Evolutionary conservation across 2,113 vertebrate genomes (phyloP).

Genomic region (Oreocharis arfaki): DNA sequence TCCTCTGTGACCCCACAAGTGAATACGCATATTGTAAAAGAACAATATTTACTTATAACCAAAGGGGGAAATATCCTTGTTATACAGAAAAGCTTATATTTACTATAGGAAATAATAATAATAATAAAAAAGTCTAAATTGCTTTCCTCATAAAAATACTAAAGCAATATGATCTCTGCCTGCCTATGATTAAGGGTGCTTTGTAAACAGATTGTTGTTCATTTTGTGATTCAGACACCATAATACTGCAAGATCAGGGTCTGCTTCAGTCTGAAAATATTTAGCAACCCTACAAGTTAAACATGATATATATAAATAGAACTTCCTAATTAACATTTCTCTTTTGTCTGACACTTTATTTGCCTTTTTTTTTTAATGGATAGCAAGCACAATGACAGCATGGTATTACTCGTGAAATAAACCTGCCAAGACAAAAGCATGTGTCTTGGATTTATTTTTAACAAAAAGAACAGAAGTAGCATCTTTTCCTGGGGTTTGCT

Average conservation of each 20-base stretch:
- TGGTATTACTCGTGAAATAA: constrained; percentile 21
- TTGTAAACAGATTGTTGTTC: constrained; percentile 33
- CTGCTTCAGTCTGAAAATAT: neutral
- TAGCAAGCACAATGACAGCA: constrained; percentile 7
- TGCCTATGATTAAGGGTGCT: neutral
- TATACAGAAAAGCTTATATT: neutral
- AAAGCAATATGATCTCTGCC: neutral
- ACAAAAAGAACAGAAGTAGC: neutral
- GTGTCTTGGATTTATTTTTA: constrained; percentile 39
- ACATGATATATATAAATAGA: constrained; percentile 16
- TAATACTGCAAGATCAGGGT: neutral
- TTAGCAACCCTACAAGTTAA: constrained; percentile 21
- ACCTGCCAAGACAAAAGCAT: constrained; percentile 43
- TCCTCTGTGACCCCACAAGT: neutral
- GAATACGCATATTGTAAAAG: neutral
- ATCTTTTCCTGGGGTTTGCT: constrained; percentile 23
- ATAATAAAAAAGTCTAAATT: neutral
- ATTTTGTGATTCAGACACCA: neutral
- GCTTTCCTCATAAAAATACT: constrained; percentile 23
- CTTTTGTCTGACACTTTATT: constrained; percentile 51
- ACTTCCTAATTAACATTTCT: constrained; percentile 52
- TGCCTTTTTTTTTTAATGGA: neutral
- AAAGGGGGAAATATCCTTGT: neutral
- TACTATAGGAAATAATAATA: neutral
- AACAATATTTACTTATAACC: constrained; percentile 17